A percentile compares a stretch with the other conserved stretches of the same genome.
These are phyloP conservation scores for Helicoverpa zea DNA, from an alignment of 1,140 invertebrate genomes.

Conservation along the genomic window DNA sequence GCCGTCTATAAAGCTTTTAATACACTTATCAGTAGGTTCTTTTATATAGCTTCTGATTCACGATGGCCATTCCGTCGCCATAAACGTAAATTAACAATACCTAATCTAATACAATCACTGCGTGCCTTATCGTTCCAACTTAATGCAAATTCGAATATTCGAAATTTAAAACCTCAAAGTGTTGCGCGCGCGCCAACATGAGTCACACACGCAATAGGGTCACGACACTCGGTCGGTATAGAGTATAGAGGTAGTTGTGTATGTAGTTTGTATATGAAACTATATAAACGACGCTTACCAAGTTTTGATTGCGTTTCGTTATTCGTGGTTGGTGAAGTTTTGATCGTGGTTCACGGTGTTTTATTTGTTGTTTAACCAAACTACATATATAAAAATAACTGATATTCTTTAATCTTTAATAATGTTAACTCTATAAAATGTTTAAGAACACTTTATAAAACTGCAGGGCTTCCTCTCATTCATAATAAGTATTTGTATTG, in stretches of 20 bases:
- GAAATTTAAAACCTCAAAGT: conserved; percentile 77
- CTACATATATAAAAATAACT: too few relatives aligned
- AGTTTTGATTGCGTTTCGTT: conserved; percentile 76
- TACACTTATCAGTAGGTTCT: not conserved
- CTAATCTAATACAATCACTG: conserved; percentile 49
- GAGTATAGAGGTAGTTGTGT: conserved; percentile 29
- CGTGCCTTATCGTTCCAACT: conserved; percentile 59
- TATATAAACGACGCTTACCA: conserved; percentile 70
- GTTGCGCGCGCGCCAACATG: conserved; percentile 77
- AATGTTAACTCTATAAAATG: too few relatives aligned
- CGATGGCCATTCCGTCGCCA: not conserved
- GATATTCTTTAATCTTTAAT: too few relatives aligned
- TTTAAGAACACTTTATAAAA: too few relatives aligned
- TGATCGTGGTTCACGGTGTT: conserved; percentile 56
- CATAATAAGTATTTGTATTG: too few relatives aligned
- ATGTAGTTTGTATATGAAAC: conserved; percentile 64
- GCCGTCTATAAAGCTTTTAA: not conserved
- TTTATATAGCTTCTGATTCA: not conserved
- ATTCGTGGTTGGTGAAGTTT: conserved; percentile 54
- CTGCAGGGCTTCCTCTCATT: too few relatives aligned
- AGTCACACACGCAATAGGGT: conserved; percentile 81
- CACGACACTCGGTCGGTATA: conserved; percentile 64
- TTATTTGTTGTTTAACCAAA: too few relatives aligned
- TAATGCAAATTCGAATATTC: conserved; percentile 64
- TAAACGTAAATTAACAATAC: conserved; percentile 1